phyloP scores from a whole-genome alignment of 2,888 invertebrate genomes.

The Tetragonula carbonaria region DNA sequence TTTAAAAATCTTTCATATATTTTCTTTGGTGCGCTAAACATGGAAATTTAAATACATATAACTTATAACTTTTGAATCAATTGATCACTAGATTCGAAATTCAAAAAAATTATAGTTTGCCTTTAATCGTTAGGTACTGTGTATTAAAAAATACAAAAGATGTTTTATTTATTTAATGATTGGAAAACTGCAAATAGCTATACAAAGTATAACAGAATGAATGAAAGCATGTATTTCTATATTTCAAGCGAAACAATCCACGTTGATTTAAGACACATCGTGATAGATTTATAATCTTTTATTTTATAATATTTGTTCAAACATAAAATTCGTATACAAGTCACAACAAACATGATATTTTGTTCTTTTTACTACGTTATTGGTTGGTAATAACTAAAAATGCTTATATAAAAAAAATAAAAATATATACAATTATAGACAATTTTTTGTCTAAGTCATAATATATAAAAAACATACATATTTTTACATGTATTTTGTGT shows the following conservation, averaged over 20 bases:
- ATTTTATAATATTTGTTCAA: neutral
- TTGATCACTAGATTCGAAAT: too few relatives aligned
- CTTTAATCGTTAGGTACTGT: too few relatives aligned
- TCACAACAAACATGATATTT: too few relatives aligned
- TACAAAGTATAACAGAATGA: conserved; percentile 60
- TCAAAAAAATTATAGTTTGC: too few relatives aligned
- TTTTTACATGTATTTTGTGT: neutral
- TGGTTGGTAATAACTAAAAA: too few relatives aligned
- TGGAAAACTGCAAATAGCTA: conserved; percentile 16
- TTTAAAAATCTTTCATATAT: neutral
- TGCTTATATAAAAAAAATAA: too few relatives aligned
- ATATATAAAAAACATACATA: neutral
- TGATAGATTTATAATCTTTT: neutral
- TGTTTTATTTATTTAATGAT: neutral
- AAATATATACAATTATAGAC: neutral
- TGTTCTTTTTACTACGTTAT: too few relatives aligned
- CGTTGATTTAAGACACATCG: conserved; percentile 18
- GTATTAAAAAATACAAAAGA: too few relatives aligned
- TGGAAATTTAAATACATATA: too few relatives aligned
- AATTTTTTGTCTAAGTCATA: neutral
- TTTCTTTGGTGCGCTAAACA: neutral
- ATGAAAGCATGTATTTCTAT: conserved; percentile 65
- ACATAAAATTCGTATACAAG: neutral
- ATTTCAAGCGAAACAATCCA: conserved; percentile 44
- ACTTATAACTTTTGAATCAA: too few relatives aligned